These are phyloP conservation scores for Sylvilagus floridanus DNA, from an alignment of 2,797 vertebrate species.

Conservation along the genomic window DNA sequence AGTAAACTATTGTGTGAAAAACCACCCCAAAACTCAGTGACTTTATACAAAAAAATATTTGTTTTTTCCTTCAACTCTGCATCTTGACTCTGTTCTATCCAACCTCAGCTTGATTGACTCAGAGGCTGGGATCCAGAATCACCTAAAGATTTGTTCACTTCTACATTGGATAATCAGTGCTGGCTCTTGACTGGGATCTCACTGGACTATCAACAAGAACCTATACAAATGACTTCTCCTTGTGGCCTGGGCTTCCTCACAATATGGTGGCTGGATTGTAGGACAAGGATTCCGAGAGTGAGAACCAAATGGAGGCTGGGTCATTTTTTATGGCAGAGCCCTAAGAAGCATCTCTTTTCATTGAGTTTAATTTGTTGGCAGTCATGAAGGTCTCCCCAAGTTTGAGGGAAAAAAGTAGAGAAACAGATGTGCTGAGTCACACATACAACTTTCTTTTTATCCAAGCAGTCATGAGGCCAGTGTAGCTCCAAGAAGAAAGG, in stretches of 20 bases:
- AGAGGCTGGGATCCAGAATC: background rate
- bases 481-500: background rate
- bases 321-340: background rate
- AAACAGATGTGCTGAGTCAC: background rate
- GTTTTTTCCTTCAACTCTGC: background rate
- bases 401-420: slow-evolving; percentile 15
- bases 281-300: background rate
- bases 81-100: background rate
- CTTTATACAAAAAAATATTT: background rate
- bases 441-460: background rate
- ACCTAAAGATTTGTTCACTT: background rate
- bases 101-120: background rate
- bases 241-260: background rate
- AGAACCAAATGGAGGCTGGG: background rate
- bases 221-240: background rate
- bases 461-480: background rate
- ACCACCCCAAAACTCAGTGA: background rate
- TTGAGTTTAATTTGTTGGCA: background rate
- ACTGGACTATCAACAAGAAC: background rate
- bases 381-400: background rate
- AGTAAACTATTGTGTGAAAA: background rate
- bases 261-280: background rate
- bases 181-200: background rate
- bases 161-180: background rate
- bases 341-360: background rate